These are phyloP conservation scores for Agrilus mali DNA, from an alignment of 2,888 invertebrate genomes.

Conservation along the genomic window DNA sequence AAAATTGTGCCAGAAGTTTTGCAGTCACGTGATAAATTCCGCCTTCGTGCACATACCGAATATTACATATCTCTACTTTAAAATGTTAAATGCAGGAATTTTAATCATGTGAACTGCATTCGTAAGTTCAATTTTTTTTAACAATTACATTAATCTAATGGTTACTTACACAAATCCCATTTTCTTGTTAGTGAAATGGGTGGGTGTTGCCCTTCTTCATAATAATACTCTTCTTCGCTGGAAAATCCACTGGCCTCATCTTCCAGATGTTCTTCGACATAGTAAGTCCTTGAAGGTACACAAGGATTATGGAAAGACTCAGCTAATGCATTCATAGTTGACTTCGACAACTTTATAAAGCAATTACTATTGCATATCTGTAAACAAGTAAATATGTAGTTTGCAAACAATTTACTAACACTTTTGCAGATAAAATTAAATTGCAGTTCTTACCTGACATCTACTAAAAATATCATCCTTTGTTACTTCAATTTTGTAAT, in stretches of 20 bases:
- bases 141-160: background rate
- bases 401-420: background rate
- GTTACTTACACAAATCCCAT: constrained; percentile 29
- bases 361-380: constrained; percentile 38
- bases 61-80: too few relatives aligned
- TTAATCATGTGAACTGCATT: too few relatives aligned
- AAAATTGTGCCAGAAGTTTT: too few relatives aligned
- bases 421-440: background rate
- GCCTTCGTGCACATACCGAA: too few relatives aligned
- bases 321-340: constrained; percentile 30
- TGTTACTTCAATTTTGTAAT: constrained; percentile 51
- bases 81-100: too few relatives aligned
- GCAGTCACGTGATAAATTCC: too few relatives aligned
- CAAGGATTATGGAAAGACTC: constrained; percentile 12
- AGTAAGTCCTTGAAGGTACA: constrained; percentile 9
- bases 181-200: constrained; percentile 18
- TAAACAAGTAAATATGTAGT: constrained; percentile 6
- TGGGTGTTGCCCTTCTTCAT: constrained; percentile 18
- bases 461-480: constrained; percentile 55
- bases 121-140: too few relatives aligned
- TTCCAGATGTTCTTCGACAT: constrained; percentile 17
- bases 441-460: constrained; percentile 47
- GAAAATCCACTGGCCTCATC: constrained; percentile 32
- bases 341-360: constrained; percentile 33
- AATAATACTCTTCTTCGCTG: constrained; percentile 26